Evolutionary conservation across 2,888 invertebrate genomes (phyloP).

Genomic region (Drosophila merina): DNA sequence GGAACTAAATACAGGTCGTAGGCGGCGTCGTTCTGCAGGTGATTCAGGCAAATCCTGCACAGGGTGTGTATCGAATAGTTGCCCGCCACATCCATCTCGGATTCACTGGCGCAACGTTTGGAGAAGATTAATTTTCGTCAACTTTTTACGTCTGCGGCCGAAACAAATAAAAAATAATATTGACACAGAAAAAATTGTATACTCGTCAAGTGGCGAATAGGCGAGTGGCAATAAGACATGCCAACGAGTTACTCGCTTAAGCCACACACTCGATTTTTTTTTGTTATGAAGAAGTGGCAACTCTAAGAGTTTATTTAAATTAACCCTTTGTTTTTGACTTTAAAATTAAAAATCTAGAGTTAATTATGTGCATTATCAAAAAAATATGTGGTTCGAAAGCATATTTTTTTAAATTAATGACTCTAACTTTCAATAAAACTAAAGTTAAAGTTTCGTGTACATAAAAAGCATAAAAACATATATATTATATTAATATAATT

Average conservation of each 20-base stretch:
- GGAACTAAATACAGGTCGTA: slow-evolving; percentile 80
- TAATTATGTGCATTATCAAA: too few species aligned
- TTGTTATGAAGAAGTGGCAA: slow-evolving; percentile 3
- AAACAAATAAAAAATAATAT: slow-evolving; percentile 71
- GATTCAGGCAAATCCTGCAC: slow-evolving; percentile 81
- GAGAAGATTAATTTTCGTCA: slow-evolving; percentile 15
- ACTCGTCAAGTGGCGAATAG: slow-evolving; percentile 61
- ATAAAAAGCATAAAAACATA: too few species aligned
- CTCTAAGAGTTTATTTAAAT: neutral
- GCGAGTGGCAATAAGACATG: slow-evolving; percentile 60
- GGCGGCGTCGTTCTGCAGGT: slow-evolving; percentile 70
- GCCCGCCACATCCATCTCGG: slow-evolving; percentile 65
- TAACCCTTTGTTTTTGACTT: neutral
- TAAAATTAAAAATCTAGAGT: too few species aligned
- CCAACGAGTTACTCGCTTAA: slow-evolving; percentile 25
- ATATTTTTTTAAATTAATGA: too few species aligned
- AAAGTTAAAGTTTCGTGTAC: too few species aligned
- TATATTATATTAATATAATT: too few species aligned
- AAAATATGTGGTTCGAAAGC: too few species aligned
- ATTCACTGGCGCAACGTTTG: neutral
- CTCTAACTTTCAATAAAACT: too few species aligned
- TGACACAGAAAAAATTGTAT: slow-evolving; percentile 77
- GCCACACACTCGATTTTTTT: slow-evolving; percentile 5
- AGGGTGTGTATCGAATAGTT: slow-evolving; percentile 73
- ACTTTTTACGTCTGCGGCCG: slow-evolving; percentile 29